Evolutionary conservation across 2,888 invertebrate genomes (phyloP), one percentile per base, ranked within the genome.

Genomic region (Conops quadrifasciatus): DNA sequence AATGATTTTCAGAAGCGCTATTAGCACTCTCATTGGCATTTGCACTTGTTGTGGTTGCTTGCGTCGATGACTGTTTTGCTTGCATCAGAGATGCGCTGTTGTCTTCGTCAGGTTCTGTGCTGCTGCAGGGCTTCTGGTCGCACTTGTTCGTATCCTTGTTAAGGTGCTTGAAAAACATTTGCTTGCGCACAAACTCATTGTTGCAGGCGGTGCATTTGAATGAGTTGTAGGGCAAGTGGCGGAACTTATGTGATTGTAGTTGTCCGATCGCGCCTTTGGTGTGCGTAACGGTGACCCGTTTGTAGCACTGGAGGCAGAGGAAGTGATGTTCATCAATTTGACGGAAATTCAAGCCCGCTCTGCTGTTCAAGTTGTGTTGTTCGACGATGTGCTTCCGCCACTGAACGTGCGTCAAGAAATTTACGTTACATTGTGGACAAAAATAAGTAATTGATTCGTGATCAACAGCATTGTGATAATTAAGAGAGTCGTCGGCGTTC

Each of bases 371-470:
- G 58, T 83, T 82, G 60, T 83, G 83, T n/a, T 76, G 76, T 19
- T 83, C 83, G 9, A 83, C 83, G 60, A 83, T 83, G 73, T 83
- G 83, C 53, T 83, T 83, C 58, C 83, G 83, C 83, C 83, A 83
- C 62, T 80, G 81, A 9, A 82, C 83, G 49, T 83, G 83, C 11
- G 83, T 80, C 65, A 81, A 78, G 45, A 83, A 83, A 71, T 79
- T 79, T 66, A 79, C 76, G 43, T 83, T 83, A 71, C 83, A 83
- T 67, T 81, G 80, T 5, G 83, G 83, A 59, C 83, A 83, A 56
- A 73, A 80, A 63, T 83, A 83, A 1, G 79, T 82, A 19, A 83
- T 83, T n/a, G 80, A 78, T 67, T 83, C 83, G 70, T 83, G 75
- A 69, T 83, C 83, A 0, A 83, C 83, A 3, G 83, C 83, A 74